Conservation (phyloP, 2,113 vertebrate species). For the Eupsittula cactorum region DNA sequence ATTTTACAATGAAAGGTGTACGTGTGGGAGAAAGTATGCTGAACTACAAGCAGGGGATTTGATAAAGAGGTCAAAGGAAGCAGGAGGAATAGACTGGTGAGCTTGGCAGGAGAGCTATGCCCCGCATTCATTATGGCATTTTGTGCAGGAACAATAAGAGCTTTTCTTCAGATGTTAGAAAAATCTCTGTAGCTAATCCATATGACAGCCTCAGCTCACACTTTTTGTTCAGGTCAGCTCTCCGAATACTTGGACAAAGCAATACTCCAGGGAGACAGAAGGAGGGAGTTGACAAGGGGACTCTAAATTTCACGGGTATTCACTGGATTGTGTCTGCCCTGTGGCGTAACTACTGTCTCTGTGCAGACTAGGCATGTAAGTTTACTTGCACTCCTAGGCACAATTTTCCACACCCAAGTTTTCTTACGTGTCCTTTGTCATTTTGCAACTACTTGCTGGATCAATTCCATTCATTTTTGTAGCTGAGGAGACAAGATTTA, state of each 20-base stretch:
- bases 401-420: neutral
- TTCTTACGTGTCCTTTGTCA: neutral
- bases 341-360: neutral
- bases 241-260: neutral
- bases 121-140: neutral
- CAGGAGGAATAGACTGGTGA: neutral
- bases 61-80: neutral
- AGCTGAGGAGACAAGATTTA: neutral
- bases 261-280: neutral
- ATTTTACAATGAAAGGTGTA: neutral
- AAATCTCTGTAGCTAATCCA: neutral
- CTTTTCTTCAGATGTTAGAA: neutral
- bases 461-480: neutral
- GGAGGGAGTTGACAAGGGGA: neutral
- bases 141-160: neutral
- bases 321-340: neutral
- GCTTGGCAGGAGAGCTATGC: neutral
- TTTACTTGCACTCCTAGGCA: neutral
- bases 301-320: neutral
- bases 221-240: constrained; percentile 39
- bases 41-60: neutral
- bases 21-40: neutral
- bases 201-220: neutral
- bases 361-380: neutral
- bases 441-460: neutral